Evolutionary conservation across 1,140 invertebrate genomes (phyloP), one percentile per base, ranked within the genome.

Genomic region (Cherax destructor): DNA sequence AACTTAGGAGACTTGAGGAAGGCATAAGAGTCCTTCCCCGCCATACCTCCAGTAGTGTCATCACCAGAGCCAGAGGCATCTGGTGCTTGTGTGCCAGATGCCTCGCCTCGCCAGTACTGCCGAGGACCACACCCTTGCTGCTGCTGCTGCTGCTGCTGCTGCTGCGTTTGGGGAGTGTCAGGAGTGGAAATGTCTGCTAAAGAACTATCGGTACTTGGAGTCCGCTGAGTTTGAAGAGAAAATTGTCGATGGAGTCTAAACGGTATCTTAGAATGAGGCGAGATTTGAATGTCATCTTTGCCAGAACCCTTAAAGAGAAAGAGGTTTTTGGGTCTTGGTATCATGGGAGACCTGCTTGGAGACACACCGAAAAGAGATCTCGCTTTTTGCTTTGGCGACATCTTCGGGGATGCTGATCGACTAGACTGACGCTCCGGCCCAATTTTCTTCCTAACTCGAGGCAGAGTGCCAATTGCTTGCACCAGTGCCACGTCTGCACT

Each of bases 331-430:
- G 92, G 92, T 47, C 92, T 77, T 16, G 92, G 91, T 59, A 93
- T 93, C 85, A 91, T 87, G 21, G 92, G 92, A 49, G 92, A 93
- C 77, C 92, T 90, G 69, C 88, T 92, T 24, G 92, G 92, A 10
- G 92, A 93, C 30, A 92, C 91, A 16, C 92, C 92, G 52, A 93
- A 92, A 0, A 91, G 85, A 47, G 86, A 92, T 78, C 88, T 86
- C 24, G 91, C 83, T 50, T 93, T 93, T 65, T 93, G 92, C 47
- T 93, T 93, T 30, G 92, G 91, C 3, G 92, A 93, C 92, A 92
- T 93, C 81, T 91, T 93, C 6, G 92, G 92, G 24, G 92, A 93
- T 59, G 91, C 88, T 72, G 88, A 91, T n/a, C 88, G 86, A 79
- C 91, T 92, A 5, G 86, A 61, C 80, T 88, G 87, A 18, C 92